Conservation (phyloP, 2,797 vertebrate species). For the Myotis findleyi region DNA sequence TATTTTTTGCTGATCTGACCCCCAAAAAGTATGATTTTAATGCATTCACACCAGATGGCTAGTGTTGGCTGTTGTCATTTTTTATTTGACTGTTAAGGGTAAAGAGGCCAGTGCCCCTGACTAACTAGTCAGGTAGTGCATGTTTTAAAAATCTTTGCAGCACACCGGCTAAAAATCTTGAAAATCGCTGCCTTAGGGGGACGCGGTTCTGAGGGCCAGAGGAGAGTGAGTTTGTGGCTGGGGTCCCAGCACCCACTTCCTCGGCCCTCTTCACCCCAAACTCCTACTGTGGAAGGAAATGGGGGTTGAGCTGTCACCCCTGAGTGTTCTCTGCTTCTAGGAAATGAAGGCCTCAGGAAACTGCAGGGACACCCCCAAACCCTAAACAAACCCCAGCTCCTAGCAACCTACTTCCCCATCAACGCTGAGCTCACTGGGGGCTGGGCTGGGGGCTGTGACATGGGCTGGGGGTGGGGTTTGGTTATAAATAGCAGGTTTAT, state of each 20-base stretch:
- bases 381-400: slow-evolving; percentile 58
- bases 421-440: background rate
- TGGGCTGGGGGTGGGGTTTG: background rate
- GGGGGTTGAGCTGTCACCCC: background rate
- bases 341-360: slow-evolving; percentile 69
- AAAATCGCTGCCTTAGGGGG: background rate
- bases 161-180: background rate
- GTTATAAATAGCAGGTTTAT: slow-evolving; percentile 77
- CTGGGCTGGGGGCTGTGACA: background rate
- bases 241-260: background rate
- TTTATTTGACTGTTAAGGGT: background rate
- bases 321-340: slow-evolving; percentile 62
- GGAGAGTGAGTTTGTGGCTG: background rate
- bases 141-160: background rate
- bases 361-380: background rate
- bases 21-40: background rate
- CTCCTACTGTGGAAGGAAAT: background rate
- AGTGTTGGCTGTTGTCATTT: background rate
- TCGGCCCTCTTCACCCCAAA: background rate
- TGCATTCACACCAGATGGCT: background rate
- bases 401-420: slow-evolving; percentile 68
- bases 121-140: background rate
- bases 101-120: background rate
- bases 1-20: background rate
- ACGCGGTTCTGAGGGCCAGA: fast-evolving